Evolutionary conservation across 2,113 vertebrate genomes (phyloP), one percentile per base, ranked within the genome.

Genomic region (Xiphorhynchus elegans): DNA sequence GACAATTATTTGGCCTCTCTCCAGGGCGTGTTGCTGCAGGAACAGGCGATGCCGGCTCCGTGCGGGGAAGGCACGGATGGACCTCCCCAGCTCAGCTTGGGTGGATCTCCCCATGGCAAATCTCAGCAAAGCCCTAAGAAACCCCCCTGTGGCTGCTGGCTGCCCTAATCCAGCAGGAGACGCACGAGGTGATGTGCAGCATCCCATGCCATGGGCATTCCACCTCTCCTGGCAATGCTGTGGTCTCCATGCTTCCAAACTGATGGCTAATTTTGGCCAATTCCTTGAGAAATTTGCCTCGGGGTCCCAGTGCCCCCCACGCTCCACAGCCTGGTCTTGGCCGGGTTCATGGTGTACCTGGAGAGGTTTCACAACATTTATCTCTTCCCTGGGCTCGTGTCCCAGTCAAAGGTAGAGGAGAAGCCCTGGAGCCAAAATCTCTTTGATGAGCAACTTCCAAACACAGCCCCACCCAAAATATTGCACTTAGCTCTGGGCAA

Each of bases 11-110:
- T 95, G 97, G 97, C 94, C 39, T 58, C 79, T n/a, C 25, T 78
- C 96, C 97, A 95, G 84, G 87, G 87, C 94, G 0, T 97, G 97
- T 87, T 66, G 93, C 89, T 95, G 90, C 97, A 97, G 91, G 95
- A 96, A 82, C 4, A 47, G 94, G 55, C 75, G 40, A 24, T 0
- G 9, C 35, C 0, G 3, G 80, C 64, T 44, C 19, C 5, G 7
- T 11, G 1, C 6, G 58, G 93, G 58, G 76, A 77, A 67, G 84
- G 83, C 11, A 39, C 52, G 63, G 63, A 9, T 49, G 47, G 72
- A 69, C 37, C 56, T 52, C 74, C 23, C 64, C 35, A 24, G 74
- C 25, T 55, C 83, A n/a, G 84, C 23, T 8, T 31, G 4, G 23
- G 3, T 66, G 64, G 26, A 42, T 56, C 11, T 69, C 76, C 62